A percentile compares a stretch with the other conserved stretches of the same genome.
phyloP scores from a whole-genome alignment of 92 coral and sea anemone species.

The Montipora capitata region DNA sequence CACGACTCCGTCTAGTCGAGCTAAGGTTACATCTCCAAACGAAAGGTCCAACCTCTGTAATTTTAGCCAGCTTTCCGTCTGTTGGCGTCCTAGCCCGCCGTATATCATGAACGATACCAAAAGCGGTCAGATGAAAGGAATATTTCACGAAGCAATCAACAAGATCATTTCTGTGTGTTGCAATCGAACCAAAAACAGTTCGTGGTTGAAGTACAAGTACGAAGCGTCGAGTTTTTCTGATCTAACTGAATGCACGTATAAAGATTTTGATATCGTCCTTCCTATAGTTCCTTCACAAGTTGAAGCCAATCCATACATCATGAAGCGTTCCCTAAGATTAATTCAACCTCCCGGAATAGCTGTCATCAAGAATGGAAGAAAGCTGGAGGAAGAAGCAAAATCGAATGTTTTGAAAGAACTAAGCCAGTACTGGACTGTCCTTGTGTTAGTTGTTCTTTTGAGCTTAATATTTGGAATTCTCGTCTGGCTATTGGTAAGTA shows the following conservation, averaged over 20 bases:
- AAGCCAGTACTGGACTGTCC: slow-evolving; percentile 55
- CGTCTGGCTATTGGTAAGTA: slow-evolving; percentile 43
- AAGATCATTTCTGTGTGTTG: background rate
- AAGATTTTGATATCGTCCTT: slow-evolving; percentile 5
- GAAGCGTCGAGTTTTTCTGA: background rate
- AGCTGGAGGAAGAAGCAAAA: background rate
- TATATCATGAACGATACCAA: slow-evolving; percentile 10
- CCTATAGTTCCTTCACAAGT: slow-evolving; percentile 4
- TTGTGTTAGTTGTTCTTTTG: slow-evolving; percentile 25
- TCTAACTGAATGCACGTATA: background rate
- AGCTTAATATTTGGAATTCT: slow-evolving; percentile 38
- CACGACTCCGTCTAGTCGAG: background rate
- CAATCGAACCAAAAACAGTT: background rate
- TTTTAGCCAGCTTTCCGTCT: background rate
- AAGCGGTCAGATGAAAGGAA: slow-evolving; percentile 1
- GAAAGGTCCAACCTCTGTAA: too few relatives aligned
- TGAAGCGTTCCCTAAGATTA: background rate
- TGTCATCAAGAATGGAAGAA: background rate
- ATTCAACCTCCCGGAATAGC: slow-evolving; percentile 35
- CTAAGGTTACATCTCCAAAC: background rate
- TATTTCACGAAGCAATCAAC: slow-evolving; percentile 20
- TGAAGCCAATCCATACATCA: background rate
- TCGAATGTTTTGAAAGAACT: slow-evolving; percentile 43
- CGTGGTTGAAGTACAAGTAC: slow-evolving; percentile 4
- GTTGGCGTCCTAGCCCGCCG: slow-evolving; percentile 33